Evolutionary conservation across 2,888 invertebrate species (phyloP), one percentile per base, ranked within the genome.

Genomic region (Chironomus riparius): DNA sequence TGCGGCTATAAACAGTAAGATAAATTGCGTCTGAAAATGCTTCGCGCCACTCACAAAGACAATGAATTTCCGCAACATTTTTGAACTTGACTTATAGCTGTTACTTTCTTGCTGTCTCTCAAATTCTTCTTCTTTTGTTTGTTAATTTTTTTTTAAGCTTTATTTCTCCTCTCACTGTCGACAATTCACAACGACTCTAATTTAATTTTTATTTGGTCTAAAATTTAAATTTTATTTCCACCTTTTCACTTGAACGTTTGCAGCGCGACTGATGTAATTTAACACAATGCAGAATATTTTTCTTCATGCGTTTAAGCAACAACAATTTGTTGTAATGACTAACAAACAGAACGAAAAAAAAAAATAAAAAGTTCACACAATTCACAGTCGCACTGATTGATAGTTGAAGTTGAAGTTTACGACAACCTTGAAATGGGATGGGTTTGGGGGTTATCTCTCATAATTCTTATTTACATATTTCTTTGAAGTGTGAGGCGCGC

Each of bases 251-350:
- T 71, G 61, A 28, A 71, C 71, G 56, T 15, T 28, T 71, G 24
- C 71, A 50, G 24, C 13, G 13, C 28, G 28, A 71, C 71, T 71
- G 71, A 22, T 50, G 50, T 28, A 56, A 61, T 28, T 71, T 71
- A 47, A 56, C 50, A 71, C 71, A 71, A 71, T 71, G 71, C 71
- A 71, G 71, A 71, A 24, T 71, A 71, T 71, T 71, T 71, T 71
- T 71, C 48, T 38, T 70, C 47, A 70, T 21, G n/a, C 68, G 28
- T 38, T 38, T 22, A 47, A 48, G n/a, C 47, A n/a, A 48, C 47
- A 70, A 70, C 70, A 70, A 47, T 70, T 28, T 13, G 38, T 22
- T 24, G 15, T 28, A 28, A 56, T 56, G 56, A 56, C 47, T 18
- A 47, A 48, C 47, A 24, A 13, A 24, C 21, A 65, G 21, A 21